These are phyloP conservation scores for Lacanobia oleracea DNA, from an alignment of 2,888 invertebrate species.

Conservation along the genomic window DNA sequence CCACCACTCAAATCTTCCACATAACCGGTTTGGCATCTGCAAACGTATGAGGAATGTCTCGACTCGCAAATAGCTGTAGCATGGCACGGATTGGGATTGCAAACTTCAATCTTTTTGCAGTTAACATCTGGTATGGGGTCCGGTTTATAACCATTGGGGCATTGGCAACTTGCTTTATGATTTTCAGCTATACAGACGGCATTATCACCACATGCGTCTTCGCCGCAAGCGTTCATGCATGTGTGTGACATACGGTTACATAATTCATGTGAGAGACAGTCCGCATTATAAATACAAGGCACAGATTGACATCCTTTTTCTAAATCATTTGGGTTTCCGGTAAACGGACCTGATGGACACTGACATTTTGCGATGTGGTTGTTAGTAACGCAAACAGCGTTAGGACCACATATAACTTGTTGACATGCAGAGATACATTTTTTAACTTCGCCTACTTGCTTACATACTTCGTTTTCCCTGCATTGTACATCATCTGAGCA, in stretches of 20 bases:
- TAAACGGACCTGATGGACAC: conserved; percentile 96
- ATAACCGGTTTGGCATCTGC: conserved; percentile 94
- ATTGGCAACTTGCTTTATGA: conserved; percentile 95
- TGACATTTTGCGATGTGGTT: conserved; percentile 97
- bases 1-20: conserved; percentile 94
- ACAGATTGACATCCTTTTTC: conserved; percentile 94
- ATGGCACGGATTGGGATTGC: conserved; percentile 95
- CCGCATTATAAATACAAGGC: conserved; percentile 96
- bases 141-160: conserved; percentile 95
- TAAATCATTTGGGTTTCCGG: conserved; percentile 95
- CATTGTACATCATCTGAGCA: conserved; percentile 96
- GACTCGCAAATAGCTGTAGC: conserved; percentile 94
- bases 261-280: conserved; percentile 94
- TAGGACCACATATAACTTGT: conserved; percentile 94
- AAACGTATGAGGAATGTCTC: conserved; percentile 92
- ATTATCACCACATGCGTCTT: conserved; percentile 95
- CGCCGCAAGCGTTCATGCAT: conserved; percentile 95
- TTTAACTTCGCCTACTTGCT: conserved; percentile 90
- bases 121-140: conserved; percentile 96
- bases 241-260: conserved; percentile 96
- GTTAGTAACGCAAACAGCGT: conserved; percentile 96
- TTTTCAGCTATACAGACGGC: conserved; percentile 97
- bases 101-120: conserved; percentile 93
- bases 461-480: conserved; percentile 95
- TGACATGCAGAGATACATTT: conserved; percentile 95